Percentiles rank a stretch among this genome's conserved stretches.
Evolutionary conservation across 2,888 invertebrate genomes (phyloP).

Genomic region (Dichetophora obliterata): DNA sequence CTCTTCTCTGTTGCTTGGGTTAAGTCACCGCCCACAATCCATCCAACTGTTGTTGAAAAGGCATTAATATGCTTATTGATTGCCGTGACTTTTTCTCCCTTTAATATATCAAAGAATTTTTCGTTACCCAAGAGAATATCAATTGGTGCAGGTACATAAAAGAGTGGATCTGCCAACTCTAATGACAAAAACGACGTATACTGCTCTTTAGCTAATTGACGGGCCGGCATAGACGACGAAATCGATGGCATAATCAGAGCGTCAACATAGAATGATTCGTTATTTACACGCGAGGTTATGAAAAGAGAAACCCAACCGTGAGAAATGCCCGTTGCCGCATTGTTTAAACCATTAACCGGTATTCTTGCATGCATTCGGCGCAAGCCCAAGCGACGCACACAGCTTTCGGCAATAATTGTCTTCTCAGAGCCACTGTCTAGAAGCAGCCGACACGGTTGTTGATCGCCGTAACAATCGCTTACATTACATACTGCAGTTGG

Average conservation of each 20-base stretch:
- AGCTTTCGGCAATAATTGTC: too few relatives aligned
- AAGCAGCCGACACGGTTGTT: too few relatives aligned
- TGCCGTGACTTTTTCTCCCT: not conserved
- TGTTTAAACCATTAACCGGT: not conserved
- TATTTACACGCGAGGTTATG: not conserved
- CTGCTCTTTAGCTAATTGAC: too few relatives aligned
- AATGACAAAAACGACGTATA: not conserved
- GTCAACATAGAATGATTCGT: too few relatives aligned
- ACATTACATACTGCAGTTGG: too few relatives aligned
- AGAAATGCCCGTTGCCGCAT: not conserved
- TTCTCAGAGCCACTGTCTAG: too few relatives aligned
- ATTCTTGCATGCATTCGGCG: too few relatives aligned
- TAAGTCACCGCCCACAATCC: not conserved
- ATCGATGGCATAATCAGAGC: not conserved
- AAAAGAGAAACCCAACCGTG: too few relatives aligned
- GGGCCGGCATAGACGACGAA: too few relatives aligned
- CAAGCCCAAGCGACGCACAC: too few relatives aligned
- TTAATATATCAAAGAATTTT: not conserved
- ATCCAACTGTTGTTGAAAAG: not conserved
- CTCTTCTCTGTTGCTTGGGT: too few relatives aligned
- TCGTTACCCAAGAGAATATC: slow-evolving; percentile 13
- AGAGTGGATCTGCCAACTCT: not conserved
- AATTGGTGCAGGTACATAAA: not conserved
- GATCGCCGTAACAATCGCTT: too few relatives aligned
- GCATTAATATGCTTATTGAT: not conserved